These are phyloP conservation scores for Neosilurus hyrtlii DNA, from an alignment of 2,797 vertebrate genomes.

Conservation along the genomic window DNA sequence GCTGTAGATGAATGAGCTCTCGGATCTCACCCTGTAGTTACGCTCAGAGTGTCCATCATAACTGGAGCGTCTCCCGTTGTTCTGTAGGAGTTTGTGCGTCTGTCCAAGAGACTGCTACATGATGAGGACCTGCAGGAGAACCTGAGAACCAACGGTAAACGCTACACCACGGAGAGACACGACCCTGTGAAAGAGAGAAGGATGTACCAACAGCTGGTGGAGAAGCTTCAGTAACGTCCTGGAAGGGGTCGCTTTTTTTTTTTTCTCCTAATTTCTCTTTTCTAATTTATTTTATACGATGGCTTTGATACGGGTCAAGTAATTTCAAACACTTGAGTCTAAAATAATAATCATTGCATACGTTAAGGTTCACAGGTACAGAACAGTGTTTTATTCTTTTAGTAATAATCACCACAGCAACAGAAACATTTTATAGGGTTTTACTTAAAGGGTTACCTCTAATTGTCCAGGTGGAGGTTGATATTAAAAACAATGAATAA, in stretches of 20 bases:
- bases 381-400: not conserved
- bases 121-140: constrained; percentile 72
- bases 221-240: constrained; percentile 52
- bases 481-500: not conserved
- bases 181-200: constrained; percentile 75
- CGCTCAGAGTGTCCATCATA: not conserved
- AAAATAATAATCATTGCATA: not conserved
- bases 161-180: constrained; percentile 75
- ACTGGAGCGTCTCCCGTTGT: not conserved
- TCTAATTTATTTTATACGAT: not conserved
- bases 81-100: constrained; percentile 84
- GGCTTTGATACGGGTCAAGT: not conserved
- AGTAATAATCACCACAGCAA: not conserved
- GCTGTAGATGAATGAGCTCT: too few relatives aligned
- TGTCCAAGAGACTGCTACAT: constrained; percentile 79
- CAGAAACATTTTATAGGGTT: not conserved
- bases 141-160: constrained; percentile 76
- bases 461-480: not conserved
- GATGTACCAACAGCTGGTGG: constrained; percentile 79
- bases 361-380: not conserved
- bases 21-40: too few relatives aligned
- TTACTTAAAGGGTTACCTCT: not conserved
- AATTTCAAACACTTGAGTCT: not conserved
- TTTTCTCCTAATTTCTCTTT: too few relatives aligned
- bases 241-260: not conserved